A percentile compares a stretch with the other conserved stretches of the same genome.
Conservation (phyloP, 2,888 invertebrate species). For the Andrena marginata region DNA sequence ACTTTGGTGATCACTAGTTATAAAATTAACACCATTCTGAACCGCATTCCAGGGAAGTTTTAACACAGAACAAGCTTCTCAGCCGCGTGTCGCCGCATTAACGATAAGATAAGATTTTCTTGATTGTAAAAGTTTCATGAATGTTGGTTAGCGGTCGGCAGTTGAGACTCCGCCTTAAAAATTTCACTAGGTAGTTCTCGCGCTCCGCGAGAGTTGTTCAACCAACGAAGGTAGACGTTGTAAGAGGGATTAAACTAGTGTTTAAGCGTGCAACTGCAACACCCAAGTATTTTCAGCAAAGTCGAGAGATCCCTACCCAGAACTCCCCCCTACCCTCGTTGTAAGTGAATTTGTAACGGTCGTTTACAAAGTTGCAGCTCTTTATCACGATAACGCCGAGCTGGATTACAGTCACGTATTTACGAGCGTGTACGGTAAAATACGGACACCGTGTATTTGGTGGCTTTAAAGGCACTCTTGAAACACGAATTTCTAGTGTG, state of each 20-base stretch:
- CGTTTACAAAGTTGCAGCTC: slow-evolving; percentile 14
- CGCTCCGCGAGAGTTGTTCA: neutral
- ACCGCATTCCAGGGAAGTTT: neutral
- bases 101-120: neutral
- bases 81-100: neutral
- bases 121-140: neutral
- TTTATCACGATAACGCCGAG: neutral
- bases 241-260: neutral
- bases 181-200: neutral
- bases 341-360: slow-evolving; percentile 7
- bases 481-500: neutral
- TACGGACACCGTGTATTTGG: neutral
- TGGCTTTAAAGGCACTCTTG: neutral
- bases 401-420: slow-evolving; percentile 8
- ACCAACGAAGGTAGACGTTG: neutral
- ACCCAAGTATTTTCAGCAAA: neutral
- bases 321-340: neutral
- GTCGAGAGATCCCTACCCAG: neutral
- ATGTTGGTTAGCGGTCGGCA: neutral
- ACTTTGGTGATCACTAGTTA: neutral
- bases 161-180: neutral
- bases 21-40: neutral
- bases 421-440: neutral
- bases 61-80: neutral
- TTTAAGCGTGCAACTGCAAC: neutral